A percentile compares a stretch with the other conserved stretches of the same genome.
Conservation (phyloP, 2,888 invertebrate species). For the Tribolium freemani region DNA sequence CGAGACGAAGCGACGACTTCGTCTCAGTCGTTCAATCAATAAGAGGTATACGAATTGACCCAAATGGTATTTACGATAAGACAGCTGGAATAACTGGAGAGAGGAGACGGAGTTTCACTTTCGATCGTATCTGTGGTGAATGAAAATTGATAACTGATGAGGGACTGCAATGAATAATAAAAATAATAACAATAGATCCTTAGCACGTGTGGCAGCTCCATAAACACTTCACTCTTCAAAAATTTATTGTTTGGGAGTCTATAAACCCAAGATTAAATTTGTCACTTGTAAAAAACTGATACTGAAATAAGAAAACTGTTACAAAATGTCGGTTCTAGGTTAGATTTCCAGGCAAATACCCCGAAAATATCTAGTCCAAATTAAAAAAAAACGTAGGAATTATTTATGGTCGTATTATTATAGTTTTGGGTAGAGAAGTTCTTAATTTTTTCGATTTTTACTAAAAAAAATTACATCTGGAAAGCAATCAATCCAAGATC, state of each 20-base stretch:
- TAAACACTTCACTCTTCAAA: neutral
- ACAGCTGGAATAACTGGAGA: neutral
- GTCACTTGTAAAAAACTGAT: neutral
- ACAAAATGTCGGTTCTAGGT: too few relatives aligned
- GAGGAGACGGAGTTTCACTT: constrained; percentile 3
- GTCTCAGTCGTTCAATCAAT: constrained; percentile 11
- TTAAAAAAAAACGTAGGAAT: too few relatives aligned
- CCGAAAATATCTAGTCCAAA: too few relatives aligned
- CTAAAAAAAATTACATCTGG: too few relatives aligned
- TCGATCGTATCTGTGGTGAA: neutral
- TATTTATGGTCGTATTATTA: too few relatives aligned
- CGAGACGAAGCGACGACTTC: constrained; percentile 8
- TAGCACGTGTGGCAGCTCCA: neutral
- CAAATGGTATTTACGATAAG: constrained; percentile 24
- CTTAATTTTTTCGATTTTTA: too few relatives aligned
- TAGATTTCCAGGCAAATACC: too few relatives aligned
- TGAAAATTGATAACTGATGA: neutral
- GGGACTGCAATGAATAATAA: too few relatives aligned
- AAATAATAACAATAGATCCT: neutral
- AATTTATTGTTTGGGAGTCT: neutral
- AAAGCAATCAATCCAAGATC: too few relatives aligned
- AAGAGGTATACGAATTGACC: constrained; percentile 23
- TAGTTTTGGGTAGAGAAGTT: too few relatives aligned
- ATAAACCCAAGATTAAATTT: neutral
- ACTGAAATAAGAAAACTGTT: neutral